A percentile compares a stretch with the other conserved stretches of the same genome.
Evolutionary conservation across 1,140 invertebrate species (phyloP).

Genomic region (Triops cancriformis): DNA sequence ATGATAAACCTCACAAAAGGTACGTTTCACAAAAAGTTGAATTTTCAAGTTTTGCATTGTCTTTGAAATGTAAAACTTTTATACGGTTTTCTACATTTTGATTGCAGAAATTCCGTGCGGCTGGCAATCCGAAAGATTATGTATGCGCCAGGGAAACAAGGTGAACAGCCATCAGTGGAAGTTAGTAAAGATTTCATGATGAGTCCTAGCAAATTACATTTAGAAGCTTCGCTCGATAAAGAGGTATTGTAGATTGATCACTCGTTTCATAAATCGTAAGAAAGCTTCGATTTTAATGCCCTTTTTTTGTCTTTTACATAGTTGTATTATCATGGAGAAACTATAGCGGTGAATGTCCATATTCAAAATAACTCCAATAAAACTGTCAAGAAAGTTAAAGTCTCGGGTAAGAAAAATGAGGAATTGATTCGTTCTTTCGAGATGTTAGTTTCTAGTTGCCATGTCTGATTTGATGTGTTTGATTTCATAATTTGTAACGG

Average conservation of each 20-base stretch:
- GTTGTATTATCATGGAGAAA: conserved; percentile 93
- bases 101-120: conserved; percentile 53
- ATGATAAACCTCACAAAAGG: conserved; percentile 68
- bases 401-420: conserved; percentile 40
- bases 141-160: conserved; percentile 76
- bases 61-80: background rate
- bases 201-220: conserved; percentile 84
- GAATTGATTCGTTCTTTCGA: background rate
- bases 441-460: background rate
- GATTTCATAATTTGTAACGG: background rate
- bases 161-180: conserved; percentile 87
- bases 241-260: conserved; percentile 50
- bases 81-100: background rate
- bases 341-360: conserved; percentile 85
- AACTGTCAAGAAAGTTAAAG: conserved; percentile 92
- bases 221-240: conserved; percentile 95
- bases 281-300: background rate
- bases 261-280: background rate
- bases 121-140: conserved; percentile 79
- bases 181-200: conserved; percentile 95
- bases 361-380: conserved; percentile 97
- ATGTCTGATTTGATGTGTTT: background rate
- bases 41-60: background rate
- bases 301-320: conserved; percentile 42
- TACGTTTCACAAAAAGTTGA: conserved; percentile 37